Percentiles rank a stretch among this genome's conserved stretches.
Conservation (phyloP, 53 echinoderm and acorn worm genomes). For the Zoroaster sp. region DNA sequence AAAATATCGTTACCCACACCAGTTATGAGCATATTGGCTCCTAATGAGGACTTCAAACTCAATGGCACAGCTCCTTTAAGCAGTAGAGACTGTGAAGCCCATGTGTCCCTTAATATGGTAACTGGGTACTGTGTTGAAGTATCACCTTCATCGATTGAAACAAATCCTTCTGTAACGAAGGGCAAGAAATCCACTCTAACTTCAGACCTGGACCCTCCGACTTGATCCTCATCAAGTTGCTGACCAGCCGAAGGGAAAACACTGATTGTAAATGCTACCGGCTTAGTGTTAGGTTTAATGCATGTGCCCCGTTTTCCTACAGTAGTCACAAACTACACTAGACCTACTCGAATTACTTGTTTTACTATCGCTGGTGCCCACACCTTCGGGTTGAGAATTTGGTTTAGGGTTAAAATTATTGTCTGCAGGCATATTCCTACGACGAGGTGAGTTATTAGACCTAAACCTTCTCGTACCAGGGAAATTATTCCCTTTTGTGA, state of each 20-base stretch:
- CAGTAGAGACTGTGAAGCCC: slow-evolving; percentile 40
- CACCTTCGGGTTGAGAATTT: not conserved
- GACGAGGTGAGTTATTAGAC: not conserved
- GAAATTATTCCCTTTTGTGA: not conserved
- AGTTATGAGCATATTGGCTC: not conserved
- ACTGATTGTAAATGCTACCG: not conserved
- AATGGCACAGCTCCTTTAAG: slow-evolving; percentile 41
- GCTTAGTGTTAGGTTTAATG: not conserved
- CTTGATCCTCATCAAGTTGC: not conserved
- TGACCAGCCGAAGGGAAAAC: not conserved
- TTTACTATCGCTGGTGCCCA: not conserved
- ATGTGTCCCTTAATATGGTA: slow-evolving; percentile 41
- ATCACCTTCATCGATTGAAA: not conserved
- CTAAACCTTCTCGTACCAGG: not conserved
- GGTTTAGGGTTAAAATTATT: not conserved
- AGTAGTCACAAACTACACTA: not conserved
- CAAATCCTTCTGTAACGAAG: not conserved
- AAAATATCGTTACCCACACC: slow-evolving; percentile 15
- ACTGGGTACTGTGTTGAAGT: not conserved
- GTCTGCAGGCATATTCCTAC: not conserved
- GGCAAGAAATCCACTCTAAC: slow-evolving; percentile 18
- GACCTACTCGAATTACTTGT: not conserved
- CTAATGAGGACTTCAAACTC: slow-evolving; percentile 28
- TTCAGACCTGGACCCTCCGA: not conserved
- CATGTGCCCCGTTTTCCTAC: slow-evolving; percentile 7